These are phyloP conservation scores for Plectropomus leopardus DNA, from an alignment of 2,113 vertebrate species.

Conservation along the genomic window DNA sequence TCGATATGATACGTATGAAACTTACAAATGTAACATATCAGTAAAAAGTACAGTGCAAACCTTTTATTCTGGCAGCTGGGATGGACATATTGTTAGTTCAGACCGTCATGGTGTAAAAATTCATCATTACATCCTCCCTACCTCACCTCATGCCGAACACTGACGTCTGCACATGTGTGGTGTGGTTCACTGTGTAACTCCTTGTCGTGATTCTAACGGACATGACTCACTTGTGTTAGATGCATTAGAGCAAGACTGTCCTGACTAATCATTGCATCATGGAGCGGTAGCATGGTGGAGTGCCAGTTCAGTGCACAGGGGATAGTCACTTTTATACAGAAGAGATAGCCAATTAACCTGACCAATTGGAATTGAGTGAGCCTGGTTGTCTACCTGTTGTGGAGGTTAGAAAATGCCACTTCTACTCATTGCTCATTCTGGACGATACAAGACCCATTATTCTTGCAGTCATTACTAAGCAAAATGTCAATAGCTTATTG, in stretches of 20 bases:
- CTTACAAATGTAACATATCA: no score
- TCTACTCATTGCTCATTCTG: slow-evolving; percentile 69
- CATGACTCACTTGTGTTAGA: slow-evolving; percentile 38
- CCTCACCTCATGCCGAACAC: background rate
- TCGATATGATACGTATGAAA: no score
- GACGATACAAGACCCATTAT: slow-evolving; percentile 66
- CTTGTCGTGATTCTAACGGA: background rate
- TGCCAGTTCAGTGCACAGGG: slow-evolving; percentile 27
- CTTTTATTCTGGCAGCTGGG: no score
- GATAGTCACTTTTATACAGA: slow-evolving; percentile 35
- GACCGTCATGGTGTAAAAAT: background rate
- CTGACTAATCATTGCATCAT: slow-evolving; percentile 47
- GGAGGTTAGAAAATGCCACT: slow-evolving; percentile 64
- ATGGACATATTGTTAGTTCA: background rate
- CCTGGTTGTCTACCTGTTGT: slow-evolving; percentile 54
- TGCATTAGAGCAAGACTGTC: slow-evolving; percentile 12
- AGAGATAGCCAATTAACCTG: slow-evolving; percentile 63
- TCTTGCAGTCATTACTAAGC: slow-evolving; percentile 77
- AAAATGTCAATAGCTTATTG: slow-evolving; percentile 79
- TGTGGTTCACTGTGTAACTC: background rate
- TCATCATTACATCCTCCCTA: background rate
- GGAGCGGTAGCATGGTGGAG: background rate
- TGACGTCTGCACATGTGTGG: slow-evolving; percentile 13
- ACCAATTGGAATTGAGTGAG: slow-evolving; percentile 57
- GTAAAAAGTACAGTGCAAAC: no score